A percentile compares a stretch with the other conserved stretches of the same genome.
phyloP scores from a whole-genome alignment of 2,797 vertebrate genomes.

The Rhinoraja longicauda region DNA sequence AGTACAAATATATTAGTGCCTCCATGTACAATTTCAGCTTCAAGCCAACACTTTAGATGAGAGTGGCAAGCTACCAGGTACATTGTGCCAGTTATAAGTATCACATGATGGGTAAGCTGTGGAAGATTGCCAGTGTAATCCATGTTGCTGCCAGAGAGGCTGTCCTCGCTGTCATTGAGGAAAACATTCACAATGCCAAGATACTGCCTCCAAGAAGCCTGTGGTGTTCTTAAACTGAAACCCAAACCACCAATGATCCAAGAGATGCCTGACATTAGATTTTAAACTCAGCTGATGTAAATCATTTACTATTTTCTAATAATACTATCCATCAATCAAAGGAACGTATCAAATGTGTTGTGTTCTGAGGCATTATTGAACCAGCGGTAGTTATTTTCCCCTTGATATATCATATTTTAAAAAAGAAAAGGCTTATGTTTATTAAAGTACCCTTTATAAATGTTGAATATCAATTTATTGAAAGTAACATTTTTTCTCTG shows the following conservation, averaged over 20 bases:
- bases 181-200: constrained; percentile 29
- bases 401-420: background rate
- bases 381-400: background rate
- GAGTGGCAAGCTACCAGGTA: constrained; percentile 34
- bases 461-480: background rate
- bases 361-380: background rate
- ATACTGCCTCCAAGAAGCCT: constrained; percentile 28
- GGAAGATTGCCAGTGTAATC: constrained; percentile 18
- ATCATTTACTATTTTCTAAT: background rate
- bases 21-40: constrained; percentile 24
- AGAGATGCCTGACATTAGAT: background rate
- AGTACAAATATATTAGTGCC: constrained; percentile 34
- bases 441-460: background rate
- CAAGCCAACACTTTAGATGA: constrained; percentile 28
- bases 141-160: constrained; percentile 3
- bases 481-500: background rate
- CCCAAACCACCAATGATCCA: background rate
- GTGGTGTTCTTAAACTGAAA: constrained; percentile 27
- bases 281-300: background rate
- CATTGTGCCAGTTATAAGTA: constrained; percentile 27
- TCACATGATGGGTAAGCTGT: constrained; percentile 24
- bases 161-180: constrained; percentile 8
- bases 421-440: background rate
- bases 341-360: background rate
- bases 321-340: background rate